Percentiles rank a stretch among this genome's conserved stretches.
These are phyloP conservation scores for Pseudoatta argentina DNA, from an alignment of 1,140 invertebrate species.

Conservation along the genomic window DNA sequence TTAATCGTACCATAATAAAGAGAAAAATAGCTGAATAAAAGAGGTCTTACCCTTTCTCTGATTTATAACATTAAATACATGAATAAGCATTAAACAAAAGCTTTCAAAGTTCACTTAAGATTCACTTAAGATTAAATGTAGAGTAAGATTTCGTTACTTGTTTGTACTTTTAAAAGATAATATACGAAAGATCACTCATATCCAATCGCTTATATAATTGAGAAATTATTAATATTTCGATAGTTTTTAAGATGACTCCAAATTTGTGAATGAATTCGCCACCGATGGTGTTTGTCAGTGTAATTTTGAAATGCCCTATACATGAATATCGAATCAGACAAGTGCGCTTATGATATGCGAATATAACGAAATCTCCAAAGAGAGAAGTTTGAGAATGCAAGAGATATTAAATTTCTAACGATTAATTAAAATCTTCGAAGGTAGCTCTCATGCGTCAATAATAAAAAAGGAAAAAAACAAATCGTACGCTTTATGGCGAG, in stretches of 20 bases:
- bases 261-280: conserved; percentile 30
- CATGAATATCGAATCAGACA: conserved; percentile 58
- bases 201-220: conserved; percentile 38
- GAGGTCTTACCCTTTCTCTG: background rate
- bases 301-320: conserved; percentile 36
- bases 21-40: background rate
- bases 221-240: conserved; percentile 40
- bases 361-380: conserved; percentile 17
- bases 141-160: conserved; percentile 28
- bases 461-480: background rate
- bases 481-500: background rate
- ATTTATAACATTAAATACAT: conserved; percentile 17
- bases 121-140: conserved; percentile 22
- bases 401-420: conserved; percentile 55
- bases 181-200: conserved; percentile 21
- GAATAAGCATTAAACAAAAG: background rate
- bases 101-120: background rate
- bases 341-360: conserved; percentile 69
- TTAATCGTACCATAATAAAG: background rate
- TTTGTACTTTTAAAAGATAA: conserved; percentile 18
- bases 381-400: background rate
- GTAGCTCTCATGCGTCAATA: background rate
- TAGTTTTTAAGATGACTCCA: conserved; percentile 46
- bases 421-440: conserved; percentile 19
- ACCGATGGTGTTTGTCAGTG: conserved; percentile 29